Conservation (phyloP, 2,888 invertebrate species). For the Alcis repandata region DNA sequence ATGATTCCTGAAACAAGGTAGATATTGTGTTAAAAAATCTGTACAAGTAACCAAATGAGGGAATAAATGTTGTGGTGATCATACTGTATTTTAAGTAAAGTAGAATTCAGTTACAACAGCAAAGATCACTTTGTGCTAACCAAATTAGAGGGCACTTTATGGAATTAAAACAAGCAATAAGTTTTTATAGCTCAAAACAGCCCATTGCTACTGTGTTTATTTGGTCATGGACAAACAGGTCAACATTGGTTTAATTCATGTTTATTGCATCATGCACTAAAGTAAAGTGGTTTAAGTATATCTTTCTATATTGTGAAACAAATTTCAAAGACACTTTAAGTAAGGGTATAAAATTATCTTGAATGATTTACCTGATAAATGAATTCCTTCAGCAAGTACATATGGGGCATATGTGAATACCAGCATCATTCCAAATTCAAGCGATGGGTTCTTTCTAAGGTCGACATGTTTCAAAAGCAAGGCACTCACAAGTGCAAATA, state of each 20-base stretch:
- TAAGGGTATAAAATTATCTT: background rate
- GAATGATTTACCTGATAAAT: constrained; percentile 92
- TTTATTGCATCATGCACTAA: background rate
- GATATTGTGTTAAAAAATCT: no score
- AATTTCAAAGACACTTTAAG: background rate
- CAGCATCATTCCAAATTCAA: constrained; percentile 99
- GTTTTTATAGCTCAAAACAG: no score
- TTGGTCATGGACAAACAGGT: background rate
- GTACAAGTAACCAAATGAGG: no score
- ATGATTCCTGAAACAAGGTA: constrained; percentile 94
- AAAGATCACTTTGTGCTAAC: no score
- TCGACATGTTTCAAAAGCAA: constrained; percentile 97
- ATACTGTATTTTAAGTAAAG: no score
- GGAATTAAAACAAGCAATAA: no score
- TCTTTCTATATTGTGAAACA: background rate
- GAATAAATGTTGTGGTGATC: no score
- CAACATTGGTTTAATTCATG: constrained; percentile 7
- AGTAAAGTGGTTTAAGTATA: background rate
- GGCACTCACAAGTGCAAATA: constrained; percentile 97
- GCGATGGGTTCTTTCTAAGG: constrained; percentile 97
- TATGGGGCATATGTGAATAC: constrained; percentile 99
- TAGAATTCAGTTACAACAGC: no score
- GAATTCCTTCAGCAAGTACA: constrained; percentile 98
- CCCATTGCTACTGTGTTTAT: background rate
- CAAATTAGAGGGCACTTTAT: no score